Evolutionary conservation across 2,113 vertebrate species (phyloP), one percentile per base, ranked within the genome.

Genomic region (Miniopterus natalensis): DNA sequence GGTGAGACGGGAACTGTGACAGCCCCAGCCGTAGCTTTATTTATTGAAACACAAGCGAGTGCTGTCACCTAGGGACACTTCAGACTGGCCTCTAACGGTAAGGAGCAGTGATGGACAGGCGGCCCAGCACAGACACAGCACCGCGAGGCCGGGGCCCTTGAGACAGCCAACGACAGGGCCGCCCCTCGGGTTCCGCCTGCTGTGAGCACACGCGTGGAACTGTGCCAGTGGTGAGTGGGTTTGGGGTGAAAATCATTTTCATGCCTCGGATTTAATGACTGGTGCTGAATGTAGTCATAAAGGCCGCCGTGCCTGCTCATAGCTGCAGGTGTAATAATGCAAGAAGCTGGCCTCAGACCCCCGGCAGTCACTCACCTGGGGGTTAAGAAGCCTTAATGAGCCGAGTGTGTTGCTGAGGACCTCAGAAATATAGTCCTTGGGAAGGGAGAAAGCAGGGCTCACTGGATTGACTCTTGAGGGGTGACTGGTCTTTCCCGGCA

Each of bases 161-260:
- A 18, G 21, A 2, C 8, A 27, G 25, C 27, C 61, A 1, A 12
- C 4, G 57, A 59, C 29, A 9, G 31, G 66, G 6, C 66, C 7
- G 4, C 36, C 2, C 1, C 68, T 5, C 36, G 1, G 36, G n/a
- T 2, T 10, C 71, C 2, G 23, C 27, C 5, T 4, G 3, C 65
- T 18, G 3, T 18, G 31, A 20, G 36, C 75, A 23, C 83, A 36
- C 23, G 80, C 53, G 90, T 94, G 95, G 96, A 95, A 93, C 98
- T 93, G 92, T 66, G 94, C 97, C 96, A 97, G 97, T 31, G 95
- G 97, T 97, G 89, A 96, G 95, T 63, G 81, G 95, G 81, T 94
- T 97, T 98, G 96, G 96, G 94, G 95, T 94, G 92, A 98, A 93
- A 94, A 97, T 96, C 95, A 65, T 27, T 88, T 87, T 66, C 83